Evolutionary conservation across 2,888 invertebrate genomes (phyloP).

Genomic region (Drosophila buzzatii): DNA sequence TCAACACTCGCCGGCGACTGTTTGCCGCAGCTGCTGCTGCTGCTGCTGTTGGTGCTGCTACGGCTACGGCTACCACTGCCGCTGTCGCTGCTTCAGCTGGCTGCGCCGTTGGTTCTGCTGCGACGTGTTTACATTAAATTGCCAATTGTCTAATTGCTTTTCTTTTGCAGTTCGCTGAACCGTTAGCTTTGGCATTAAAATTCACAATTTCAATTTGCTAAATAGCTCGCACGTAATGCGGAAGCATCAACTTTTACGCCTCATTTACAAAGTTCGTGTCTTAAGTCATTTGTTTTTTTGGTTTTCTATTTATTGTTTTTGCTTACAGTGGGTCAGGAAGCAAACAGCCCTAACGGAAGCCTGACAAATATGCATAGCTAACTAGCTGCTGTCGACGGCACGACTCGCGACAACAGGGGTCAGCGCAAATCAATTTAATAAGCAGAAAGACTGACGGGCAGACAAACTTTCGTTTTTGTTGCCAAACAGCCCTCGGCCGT

Average conservation of each 20-base stretch:
- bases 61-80: slow-evolving; percentile 2
- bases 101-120: slow-evolving; percentile 35
- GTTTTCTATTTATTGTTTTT: background rate
- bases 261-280: slow-evolving; percentile 65
- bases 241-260: slow-evolving; percentile 48
- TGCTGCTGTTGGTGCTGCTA: background rate
- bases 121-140: slow-evolving; percentile 67
- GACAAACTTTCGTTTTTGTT: slow-evolving; percentile 66
- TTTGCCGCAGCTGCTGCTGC: slow-evolving; percentile 34
- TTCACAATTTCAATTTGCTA: slow-evolving; percentile 37
- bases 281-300: slow-evolving; percentile 61
- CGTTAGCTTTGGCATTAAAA: slow-evolving; percentile 54
- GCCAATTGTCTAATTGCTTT: slow-evolving; percentile 66
- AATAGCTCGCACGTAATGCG: slow-evolving; percentile 63
- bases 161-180: slow-evolving; percentile 62
- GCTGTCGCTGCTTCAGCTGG: slow-evolving; percentile 13
- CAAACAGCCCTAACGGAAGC: slow-evolving; percentile 56
- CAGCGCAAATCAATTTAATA: slow-evolving; percentile 51
- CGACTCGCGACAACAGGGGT: slow-evolving; percentile 16
- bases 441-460: slow-evolving; percentile 5
- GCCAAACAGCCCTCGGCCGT: slow-evolving; percentile 57
- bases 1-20: slow-evolving; percentile 83
- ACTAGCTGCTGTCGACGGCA: slow-evolving; percentile 17
- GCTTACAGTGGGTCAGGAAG: slow-evolving; percentile 61
- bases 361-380: slow-evolving; percentile 36